phyloP scores from a whole-genome alignment of 1,140 invertebrate species.

The Drosophila nikananu region DNA sequence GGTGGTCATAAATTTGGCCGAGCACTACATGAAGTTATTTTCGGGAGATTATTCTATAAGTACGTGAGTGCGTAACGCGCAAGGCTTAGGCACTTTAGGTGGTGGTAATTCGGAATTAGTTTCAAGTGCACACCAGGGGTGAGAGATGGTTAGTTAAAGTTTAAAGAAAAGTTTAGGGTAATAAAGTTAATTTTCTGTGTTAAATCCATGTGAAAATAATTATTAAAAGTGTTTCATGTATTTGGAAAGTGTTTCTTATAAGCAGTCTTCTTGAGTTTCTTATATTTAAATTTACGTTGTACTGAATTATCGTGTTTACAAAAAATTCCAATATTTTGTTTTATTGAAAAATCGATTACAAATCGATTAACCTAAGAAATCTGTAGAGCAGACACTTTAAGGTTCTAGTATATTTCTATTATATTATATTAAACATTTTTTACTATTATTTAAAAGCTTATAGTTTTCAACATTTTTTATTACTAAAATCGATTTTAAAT shows the following conservation, averaged over 20 bases:
- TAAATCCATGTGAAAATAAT: no score
- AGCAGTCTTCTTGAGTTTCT: no score
- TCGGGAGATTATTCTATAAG: constrained; percentile 28
- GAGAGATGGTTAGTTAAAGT: background rate
- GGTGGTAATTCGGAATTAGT: background rate
- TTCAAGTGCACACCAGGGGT: constrained; percentile 3
- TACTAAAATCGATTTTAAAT: background rate
- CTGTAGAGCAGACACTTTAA: no score
- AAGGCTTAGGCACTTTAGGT: constrained; percentile 25
- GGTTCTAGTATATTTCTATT: no score
- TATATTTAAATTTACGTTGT: no score
- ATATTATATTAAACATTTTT: no score
- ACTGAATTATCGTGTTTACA: background rate
- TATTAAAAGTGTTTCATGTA: no score
- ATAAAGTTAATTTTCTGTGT: background rate
- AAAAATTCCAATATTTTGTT: background rate
- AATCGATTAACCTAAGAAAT: background rate
- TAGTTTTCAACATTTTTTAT: no score
- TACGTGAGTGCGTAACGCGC: constrained; percentile 6
- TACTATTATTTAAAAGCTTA: no score
- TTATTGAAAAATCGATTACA: background rate
- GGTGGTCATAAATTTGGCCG: constrained; percentile 57
- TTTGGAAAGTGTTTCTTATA: background rate
- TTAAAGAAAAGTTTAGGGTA: background rate
- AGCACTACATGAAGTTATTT: constrained; percentile 65